Percentiles rank a stretch among this genome's conserved stretches.
phyloP scores from a whole-genome alignment of 2,888 invertebrate species.

The Zootermopsis nevadensis region DNA sequence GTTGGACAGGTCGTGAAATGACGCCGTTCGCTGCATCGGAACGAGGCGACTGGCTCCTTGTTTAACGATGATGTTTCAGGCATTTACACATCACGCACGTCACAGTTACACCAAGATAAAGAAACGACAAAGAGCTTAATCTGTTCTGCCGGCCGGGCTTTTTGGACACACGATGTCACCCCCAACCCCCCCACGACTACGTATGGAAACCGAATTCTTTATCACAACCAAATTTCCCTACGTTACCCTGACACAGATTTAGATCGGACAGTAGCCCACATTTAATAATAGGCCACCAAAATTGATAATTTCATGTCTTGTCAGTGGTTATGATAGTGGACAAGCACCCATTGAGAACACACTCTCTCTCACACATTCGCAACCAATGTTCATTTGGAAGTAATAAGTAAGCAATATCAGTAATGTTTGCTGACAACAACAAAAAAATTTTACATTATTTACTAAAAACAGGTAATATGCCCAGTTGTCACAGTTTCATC shows the following conservation, averaged over 20 bases:
- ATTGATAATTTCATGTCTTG: background rate
- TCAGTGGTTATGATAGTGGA: background rate
- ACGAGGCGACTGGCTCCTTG: background rate
- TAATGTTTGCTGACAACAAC: background rate
- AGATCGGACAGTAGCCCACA: background rate
- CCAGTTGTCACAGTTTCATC: background rate
- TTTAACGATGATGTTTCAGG: background rate
- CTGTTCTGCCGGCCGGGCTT: background rate
- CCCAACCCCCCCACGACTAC: too few species aligned
- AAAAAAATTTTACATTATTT: background rate
- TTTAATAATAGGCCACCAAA: background rate
- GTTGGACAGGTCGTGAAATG: background rate
- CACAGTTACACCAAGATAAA: constrained; percentile 9
- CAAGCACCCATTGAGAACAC: background rate
- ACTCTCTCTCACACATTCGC: background rate
- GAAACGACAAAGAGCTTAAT: constrained; percentile 1
- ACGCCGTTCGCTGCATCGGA: background rate
- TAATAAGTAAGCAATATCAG: background rate
- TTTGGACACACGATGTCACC: too few species aligned
- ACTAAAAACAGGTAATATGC: background rate
- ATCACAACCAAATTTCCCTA: background rate
- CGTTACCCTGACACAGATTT: background rate
- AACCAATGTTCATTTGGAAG: background rate
- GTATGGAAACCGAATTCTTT: too few species aligned
- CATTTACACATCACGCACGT: background rate